Conservation (phyloP, 2,888 invertebrate species). For the Synergus umbraculus region DNA sequence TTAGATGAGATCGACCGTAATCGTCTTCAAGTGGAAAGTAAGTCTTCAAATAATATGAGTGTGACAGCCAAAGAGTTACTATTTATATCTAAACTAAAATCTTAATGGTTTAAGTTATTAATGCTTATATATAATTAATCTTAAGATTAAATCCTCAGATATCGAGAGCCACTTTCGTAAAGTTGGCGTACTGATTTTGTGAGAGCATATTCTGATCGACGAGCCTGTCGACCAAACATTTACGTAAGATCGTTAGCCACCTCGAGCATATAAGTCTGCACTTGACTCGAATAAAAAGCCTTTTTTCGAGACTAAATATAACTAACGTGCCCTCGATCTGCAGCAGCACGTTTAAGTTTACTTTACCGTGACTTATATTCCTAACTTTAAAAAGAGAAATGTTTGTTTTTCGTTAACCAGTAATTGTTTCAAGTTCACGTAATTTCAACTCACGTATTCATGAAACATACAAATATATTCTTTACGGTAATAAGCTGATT, state of each 20-base stretch:
- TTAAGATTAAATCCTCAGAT: neutral
- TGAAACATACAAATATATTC: too few relatives aligned
- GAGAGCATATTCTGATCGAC: constrained; percentile 18
- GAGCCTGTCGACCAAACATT: constrained; percentile 4
- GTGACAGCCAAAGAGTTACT: neutral
- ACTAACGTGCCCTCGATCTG: constrained; percentile 13
- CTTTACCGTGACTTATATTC: constrained; percentile 29
- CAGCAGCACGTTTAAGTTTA: constrained; percentile 6
- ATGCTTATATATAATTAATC: neutral
- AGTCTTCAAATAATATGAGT: constrained; percentile 13
- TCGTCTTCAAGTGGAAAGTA: constrained; percentile 37
- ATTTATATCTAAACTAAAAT: neutral
- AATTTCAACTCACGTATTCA: neutral
- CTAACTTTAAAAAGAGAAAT: neutral
- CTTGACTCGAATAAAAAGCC: constrained; percentile 26
- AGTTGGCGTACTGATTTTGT: neutral
- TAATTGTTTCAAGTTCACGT: neutral
- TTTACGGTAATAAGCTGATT: too few relatives aligned
- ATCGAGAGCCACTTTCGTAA: neutral
- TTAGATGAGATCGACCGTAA: neutral
- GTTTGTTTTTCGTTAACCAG: neutral
- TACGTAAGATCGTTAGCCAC: constrained; percentile 15
- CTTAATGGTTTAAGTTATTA: neutral
- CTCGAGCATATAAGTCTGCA: constrained; percentile 2
- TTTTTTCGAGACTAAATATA: constrained; percentile 36